phyloP scores from a whole-genome alignment of 2,113 vertebrate genomes.

The Phyllopteryx taeniolatus region DNA sequence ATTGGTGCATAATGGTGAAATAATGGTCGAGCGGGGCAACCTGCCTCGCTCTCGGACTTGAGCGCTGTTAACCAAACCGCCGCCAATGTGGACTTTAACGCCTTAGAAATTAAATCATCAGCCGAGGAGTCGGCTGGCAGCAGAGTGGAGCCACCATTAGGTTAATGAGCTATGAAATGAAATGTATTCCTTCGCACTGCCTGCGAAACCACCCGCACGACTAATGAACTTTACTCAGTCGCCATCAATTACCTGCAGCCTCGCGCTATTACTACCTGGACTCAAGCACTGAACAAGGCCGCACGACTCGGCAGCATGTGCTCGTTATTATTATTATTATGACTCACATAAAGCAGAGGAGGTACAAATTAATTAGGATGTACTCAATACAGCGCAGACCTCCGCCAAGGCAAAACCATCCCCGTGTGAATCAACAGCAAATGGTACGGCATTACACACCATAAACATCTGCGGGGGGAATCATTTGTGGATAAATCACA shows the following conservation, averaged over 20 bases:
- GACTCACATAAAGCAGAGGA: background rate
- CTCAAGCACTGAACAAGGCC: background rate
- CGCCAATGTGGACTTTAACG: background rate
- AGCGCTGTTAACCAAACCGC: background rate
- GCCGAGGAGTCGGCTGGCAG: slow-evolving; percentile 26
- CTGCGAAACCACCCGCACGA: slow-evolving; percentile 21
- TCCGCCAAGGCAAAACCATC: background rate
- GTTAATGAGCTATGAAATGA: slow-evolving; percentile 69
- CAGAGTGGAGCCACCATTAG: slow-evolving; percentile 40
- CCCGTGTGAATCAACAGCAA: too few relatives aligned
- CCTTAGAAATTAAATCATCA: slow-evolving; percentile 42
- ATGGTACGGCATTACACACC: too few relatives aligned
- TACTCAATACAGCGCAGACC: background rate
- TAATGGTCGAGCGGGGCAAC: background rate
- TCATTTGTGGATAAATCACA: too few relatives aligned
- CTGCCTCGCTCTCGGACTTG: background rate
- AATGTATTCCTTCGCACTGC: slow-evolving; percentile 54
- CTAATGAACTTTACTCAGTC: slow-evolving; percentile 59
- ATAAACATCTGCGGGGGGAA: too few relatives aligned
- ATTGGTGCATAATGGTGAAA: background rate
- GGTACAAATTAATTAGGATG: background rate
- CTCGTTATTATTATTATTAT: slow-evolving; percentile 1
- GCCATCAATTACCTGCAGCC: slow-evolving; percentile 54
- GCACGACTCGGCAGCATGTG: background rate
- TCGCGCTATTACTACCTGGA: slow-evolving; percentile 9